Conservation (phyloP, 2,113 vertebrate species). For the Paralichthys olivaceus region DNA sequence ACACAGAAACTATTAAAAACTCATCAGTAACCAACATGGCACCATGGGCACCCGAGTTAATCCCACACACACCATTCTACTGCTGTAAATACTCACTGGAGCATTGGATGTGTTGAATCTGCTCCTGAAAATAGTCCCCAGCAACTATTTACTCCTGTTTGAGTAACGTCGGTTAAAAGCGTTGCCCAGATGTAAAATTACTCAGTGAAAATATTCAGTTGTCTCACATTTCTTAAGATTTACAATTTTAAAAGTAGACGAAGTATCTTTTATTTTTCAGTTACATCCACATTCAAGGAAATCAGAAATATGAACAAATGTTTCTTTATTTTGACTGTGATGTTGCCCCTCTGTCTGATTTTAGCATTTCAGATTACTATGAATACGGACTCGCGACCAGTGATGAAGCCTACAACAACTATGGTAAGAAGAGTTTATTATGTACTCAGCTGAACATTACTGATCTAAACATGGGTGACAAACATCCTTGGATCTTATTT, state of each 20-base stretch:
- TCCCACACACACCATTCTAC: slow-evolving; percentile 12
- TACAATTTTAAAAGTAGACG: background rate
- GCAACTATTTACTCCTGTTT: slow-evolving; percentile 18
- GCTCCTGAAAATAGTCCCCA: slow-evolving; percentile 11
- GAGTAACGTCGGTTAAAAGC: slow-evolving; percentile 4
- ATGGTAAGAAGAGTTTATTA: slow-evolving; percentile 86
- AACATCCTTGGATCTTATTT: slow-evolving; percentile 14
- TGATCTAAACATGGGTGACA: slow-evolving; percentile 16
- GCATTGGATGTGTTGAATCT: slow-evolving; percentile 22
- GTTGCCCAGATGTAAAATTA: background rate
- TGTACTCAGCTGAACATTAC: background rate
- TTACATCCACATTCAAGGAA: background rate
- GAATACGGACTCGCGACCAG: slow-evolving; percentile 92
- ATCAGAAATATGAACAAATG: background rate
- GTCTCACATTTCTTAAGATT: background rate
- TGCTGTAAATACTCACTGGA: slow-evolving; percentile 29
- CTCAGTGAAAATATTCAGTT: background rate
- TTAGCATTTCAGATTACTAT: slow-evolving; percentile 94
- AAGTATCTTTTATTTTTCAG: background rate
- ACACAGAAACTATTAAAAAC: slow-evolving; percentile 30
- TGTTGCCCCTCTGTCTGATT: slow-evolving; percentile 70
- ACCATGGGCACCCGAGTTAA: slow-evolving; percentile 14
- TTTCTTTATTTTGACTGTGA: slow-evolving; percentile 8
- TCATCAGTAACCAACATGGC: slow-evolving; percentile 31
- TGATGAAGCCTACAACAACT: slow-evolving; percentile 94